Evolutionary conservation across 2,888 invertebrate species (phyloP).

Genomic region (Metellina segmentata): DNA sequence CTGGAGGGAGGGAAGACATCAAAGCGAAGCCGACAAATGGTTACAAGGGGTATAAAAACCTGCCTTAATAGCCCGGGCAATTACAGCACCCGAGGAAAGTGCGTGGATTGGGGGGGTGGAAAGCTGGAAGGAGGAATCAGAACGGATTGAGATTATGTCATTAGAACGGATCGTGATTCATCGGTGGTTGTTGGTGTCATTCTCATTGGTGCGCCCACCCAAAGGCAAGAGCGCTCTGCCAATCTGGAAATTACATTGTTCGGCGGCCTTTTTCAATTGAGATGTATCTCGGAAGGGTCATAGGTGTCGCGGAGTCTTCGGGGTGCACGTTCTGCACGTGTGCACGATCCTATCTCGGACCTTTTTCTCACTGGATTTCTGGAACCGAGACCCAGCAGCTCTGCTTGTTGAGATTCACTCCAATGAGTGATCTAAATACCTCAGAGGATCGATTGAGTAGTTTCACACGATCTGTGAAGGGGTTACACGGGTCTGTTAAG

Average conservation of each 20-base stretch:
- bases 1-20: background rate
- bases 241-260: slow-evolving; percentile 24
- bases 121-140: background rate
- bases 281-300: slow-evolving; percentile 39
- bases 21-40: slow-evolving; percentile 2
- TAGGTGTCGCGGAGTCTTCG: background rate
- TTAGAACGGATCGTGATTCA: slow-evolving; percentile 54
- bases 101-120: background rate
- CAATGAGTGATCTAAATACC: no score
- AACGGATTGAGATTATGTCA: slow-evolving; percentile 61
- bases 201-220: slow-evolving; percentile 35
- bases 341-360: background rate
- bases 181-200: slow-evolving; percentile 41
- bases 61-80: background rate
- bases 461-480: no score
- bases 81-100: background rate
- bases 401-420: no score
- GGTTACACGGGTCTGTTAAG: no score
- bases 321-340: slow-evolving; percentile 32
- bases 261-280: slow-evolving; percentile 14
- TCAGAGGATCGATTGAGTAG: no score
- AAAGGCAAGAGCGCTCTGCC: background rate
- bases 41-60: background rate
- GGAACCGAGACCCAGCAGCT: no score
- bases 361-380: no score